These are phyloP conservation scores for Nothoprocta perdicaria DNA, from an alignment of 2,113 vertebrate genomes.

Conservation along the genomic window DNA sequence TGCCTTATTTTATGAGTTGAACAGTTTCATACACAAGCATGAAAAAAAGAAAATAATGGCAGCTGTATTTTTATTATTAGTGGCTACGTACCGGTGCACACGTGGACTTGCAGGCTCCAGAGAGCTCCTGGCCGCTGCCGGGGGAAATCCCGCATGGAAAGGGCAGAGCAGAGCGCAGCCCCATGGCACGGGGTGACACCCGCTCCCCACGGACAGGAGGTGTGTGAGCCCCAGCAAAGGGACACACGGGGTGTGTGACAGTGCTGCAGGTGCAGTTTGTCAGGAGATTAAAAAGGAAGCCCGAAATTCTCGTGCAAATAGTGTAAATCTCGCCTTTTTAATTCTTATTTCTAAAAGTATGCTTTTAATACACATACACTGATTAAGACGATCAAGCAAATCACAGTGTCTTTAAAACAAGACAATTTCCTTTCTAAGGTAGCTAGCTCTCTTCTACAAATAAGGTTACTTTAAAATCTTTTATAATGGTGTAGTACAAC, in stretches of 20 bases:
- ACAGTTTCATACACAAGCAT: not conserved
- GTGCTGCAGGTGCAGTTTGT: not conserved
- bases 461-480: not conserved
- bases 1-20: too few relatives aligned
- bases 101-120: too few relatives aligned
- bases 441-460: not conserved
- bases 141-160: too few relatives aligned
- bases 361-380: not conserved
- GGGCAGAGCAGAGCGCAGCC: too few relatives aligned
- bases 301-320: fast-evolving
- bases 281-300: not conserved
- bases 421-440: not conserved
- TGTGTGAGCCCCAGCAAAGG: too few relatives aligned
- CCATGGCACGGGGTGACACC: too few relatives aligned
- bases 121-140: too few relatives aligned
- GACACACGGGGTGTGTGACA: not conserved
- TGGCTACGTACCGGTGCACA: not conserved
- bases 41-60: not conserved
- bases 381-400: not conserved
- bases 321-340: not conserved
- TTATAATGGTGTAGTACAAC: fast-evolving
- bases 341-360: conserved; percentile 27
- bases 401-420: not conserved
- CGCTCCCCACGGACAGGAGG: too few relatives aligned
- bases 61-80: too few relatives aligned